Conservation (phyloP, 2,888 invertebrate genomes). For the Notodonta ziczac region DNA sequence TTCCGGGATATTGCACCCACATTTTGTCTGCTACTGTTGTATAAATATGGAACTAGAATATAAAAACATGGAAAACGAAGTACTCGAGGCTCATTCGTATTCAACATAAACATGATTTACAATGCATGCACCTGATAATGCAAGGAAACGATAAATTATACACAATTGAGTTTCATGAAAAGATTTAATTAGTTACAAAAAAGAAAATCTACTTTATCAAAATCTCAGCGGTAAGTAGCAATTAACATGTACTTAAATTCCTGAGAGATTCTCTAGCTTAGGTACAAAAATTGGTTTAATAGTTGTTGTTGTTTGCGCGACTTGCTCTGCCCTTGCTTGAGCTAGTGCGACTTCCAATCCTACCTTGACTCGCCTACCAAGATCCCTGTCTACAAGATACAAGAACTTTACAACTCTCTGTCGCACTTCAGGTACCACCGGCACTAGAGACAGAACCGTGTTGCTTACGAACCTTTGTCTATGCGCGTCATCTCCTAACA, state of each 20-base stretch:
- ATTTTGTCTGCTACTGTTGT: too few species aligned
- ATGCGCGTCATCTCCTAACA: slow-evolving; percentile 82
- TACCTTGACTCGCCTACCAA: slow-evolving; percentile 86
- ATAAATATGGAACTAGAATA: too few species aligned
- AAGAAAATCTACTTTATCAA: background rate
- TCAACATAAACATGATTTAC: background rate
- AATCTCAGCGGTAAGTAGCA: too few species aligned
- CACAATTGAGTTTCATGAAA: background rate
- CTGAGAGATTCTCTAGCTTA: too few species aligned
- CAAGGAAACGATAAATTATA: background rate
- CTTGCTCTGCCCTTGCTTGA: slow-evolving; percentile 1
- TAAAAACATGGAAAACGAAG: too few species aligned
- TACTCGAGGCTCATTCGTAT: too few species aligned
- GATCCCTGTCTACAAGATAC: slow-evolving; percentile 88
- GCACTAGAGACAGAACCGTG: slow-evolving; percentile 7
- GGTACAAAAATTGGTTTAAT: background rate
- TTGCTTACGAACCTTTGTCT: slow-evolving; percentile 28
- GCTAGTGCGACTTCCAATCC: background rate
- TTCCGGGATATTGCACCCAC: too few species aligned
- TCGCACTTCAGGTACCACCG: slow-evolving; percentile 51
- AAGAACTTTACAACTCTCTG: slow-evolving; percentile 91
- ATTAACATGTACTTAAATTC: too few species aligned
- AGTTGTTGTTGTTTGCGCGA: slow-evolving; percentile 13
- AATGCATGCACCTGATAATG: background rate
- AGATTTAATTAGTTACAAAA: background rate